Base-by-base conservation (phyloP, 2,113 vertebrate species). In the Serranochromis macrocephalus region DNA sequence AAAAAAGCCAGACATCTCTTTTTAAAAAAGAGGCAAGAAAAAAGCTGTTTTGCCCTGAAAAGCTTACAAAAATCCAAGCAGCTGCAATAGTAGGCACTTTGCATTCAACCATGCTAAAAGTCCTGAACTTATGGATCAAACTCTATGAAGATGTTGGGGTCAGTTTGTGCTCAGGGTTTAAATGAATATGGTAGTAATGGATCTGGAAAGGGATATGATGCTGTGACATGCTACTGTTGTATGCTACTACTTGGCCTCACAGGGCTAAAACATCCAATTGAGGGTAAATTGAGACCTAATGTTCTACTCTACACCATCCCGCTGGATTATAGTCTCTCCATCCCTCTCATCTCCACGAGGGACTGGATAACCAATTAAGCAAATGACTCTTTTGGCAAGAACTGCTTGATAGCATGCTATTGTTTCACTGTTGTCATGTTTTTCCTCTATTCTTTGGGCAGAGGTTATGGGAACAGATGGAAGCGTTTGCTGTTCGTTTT, bases 381-480 rank as follows among this genome's bases (percentile, higher is more conserved):
- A 93, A 95, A 95, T 95, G 85, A 93, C 81, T 92, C 88, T 92
- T 87, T 93, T 95, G 89, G 91, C 83, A 54, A 5, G 54, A 83
- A 83, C 84, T 83, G 85, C 89, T 85, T 82, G 26, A 84, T 78
- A 66, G 40, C 19, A 63, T 83, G 79, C 63, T 81, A 73, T 87
- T 84, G 53, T 85, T 89, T 89, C 29, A 47, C n/a, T 68, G 31
- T 87, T 83, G 51, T 85, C 61, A 33, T 82, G 5, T 68, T 19
- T 71, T 47, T 9, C 4, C 10, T 29, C 5, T 26, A 17, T 7
- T 31, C 21, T 82, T 57, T 13, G 13, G 10, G 14, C 14, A 7
- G 11, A 3, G 29, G 24, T 79, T 79, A 68, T 24, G 5, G 9
- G 61, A 49, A 6, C 63, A 8, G 57, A 78, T 7, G 3, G 45